Evolutionary conservation across 2,888 invertebrate species (phyloP).

Genomic region (Bugulina stolonifera): DNA sequence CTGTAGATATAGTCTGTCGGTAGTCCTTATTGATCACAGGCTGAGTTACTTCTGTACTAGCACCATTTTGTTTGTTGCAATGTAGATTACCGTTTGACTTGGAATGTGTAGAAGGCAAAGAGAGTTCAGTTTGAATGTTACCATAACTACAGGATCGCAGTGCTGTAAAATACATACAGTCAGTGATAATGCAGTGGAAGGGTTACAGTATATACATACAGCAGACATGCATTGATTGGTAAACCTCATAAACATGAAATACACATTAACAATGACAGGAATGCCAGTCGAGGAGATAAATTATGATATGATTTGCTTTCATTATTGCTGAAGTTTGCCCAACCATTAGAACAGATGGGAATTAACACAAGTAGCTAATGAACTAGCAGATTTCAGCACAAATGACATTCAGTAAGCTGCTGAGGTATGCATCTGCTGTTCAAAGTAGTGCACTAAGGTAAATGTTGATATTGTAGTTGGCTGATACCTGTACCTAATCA

Average conservation of each 20-base stretch:
- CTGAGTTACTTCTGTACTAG: no score
- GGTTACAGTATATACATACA: not conserved
- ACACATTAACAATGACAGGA: not conserved
- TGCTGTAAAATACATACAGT: not conserved
- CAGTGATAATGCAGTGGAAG: not conserved
- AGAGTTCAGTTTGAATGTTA: not conserved
- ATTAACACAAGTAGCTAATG: no score
- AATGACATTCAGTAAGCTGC: no score
- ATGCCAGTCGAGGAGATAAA: not conserved
- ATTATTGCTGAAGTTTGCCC: not conserved
- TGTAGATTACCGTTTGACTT: no score
- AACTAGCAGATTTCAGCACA: no score
- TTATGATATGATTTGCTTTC: not conserved
- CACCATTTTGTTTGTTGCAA: no score
- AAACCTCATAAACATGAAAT: not conserved
- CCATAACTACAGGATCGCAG: not conserved
- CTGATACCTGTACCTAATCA: no score
- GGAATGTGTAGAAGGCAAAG: not conserved
- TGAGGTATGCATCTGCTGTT: no score
- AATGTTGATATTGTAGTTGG: no score
- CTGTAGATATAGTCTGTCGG: slow-evolving; percentile 10
- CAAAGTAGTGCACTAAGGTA: no score
- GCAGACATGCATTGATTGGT: not conserved
- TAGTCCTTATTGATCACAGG: no score
- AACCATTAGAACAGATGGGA: no score